Conservation (phyloP, 2,888 invertebrate genomes). For the Rotaria sp. region DNA sequence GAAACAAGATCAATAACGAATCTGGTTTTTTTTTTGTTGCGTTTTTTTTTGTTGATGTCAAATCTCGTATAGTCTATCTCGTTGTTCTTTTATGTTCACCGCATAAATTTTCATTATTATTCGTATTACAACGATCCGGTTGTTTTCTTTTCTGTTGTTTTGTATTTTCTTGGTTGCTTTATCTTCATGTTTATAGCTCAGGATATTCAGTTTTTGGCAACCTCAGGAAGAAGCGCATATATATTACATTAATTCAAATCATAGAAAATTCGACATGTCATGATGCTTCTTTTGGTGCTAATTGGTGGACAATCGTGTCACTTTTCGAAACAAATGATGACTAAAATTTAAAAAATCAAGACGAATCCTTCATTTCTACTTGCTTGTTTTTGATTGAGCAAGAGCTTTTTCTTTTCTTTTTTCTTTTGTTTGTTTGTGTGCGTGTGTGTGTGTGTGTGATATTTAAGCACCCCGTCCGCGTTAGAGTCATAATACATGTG, state of each 20-base stretch:
- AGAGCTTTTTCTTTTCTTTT: neutral
- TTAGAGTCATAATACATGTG: neutral
- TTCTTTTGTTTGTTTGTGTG: neutral
- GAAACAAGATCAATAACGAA: neutral
- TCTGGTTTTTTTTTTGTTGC: neutral
- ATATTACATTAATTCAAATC: neutral
- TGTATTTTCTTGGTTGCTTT: neutral
- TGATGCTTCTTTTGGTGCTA: neutral
- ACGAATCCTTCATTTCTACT: neutral
- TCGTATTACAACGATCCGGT: neutral
- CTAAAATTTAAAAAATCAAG: neutral
- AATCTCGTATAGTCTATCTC: slow-evolving; percentile 1
- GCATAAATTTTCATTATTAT: neutral
- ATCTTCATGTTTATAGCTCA: neutral
- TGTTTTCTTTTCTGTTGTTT: neutral
- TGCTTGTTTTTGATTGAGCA: neutral
- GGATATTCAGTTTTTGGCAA: neutral
- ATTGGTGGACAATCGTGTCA: neutral
- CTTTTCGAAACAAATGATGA: neutral
- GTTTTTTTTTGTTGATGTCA: neutral
- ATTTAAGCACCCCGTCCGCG: neutral
- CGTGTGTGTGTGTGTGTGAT: slow-evolving; percentile 9
- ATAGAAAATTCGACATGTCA: neutral
- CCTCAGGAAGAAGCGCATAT: slow-evolving; percentile 4
- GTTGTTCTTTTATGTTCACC: neutral